Base-by-base conservation (phyloP, 2,113 vertebrate species). In the Amphilophus citrinellus region DNA sequence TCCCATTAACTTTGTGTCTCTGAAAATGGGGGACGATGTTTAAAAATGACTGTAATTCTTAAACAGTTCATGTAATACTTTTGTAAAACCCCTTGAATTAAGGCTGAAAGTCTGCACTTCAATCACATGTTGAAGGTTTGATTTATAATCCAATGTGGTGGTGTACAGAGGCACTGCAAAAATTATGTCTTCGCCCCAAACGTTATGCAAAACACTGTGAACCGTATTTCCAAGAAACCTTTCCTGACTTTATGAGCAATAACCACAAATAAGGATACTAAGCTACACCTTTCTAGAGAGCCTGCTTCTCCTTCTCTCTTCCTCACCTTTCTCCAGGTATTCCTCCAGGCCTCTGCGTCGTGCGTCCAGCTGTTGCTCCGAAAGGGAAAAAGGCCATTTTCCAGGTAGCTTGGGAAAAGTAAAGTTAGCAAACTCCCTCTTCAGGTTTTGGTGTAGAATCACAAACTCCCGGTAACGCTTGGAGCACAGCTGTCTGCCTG, bases 321-420 rank as follows among this genome's bases (percentile, higher is more conserved):
- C 15, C 61, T 63, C 82, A 97, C 98, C 98, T 95, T 97, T 98
- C 92, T 99, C 98, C 89, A 99, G 91, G 88, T 99, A 99, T 82
- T 99, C 98, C 90, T 99, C 98, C 60, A 99, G 93, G 4, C 98
- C 98, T 30, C 98, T 94, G 80, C 98, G 93, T n/a, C 98, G 96
- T 0, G 97, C 94, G 0, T 99, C 98, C 89, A 99, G 91, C 91
- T 99, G 98, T 93, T 99, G 98, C 88, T 99, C 98, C 0, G 98
- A 99, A 61, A 99, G 89, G 0, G 98, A 97, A 92, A 99, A 99
- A 0, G 98, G 98, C 98, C 98, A 99, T 62, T 99, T 99, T 14
- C 98, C 98, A 0, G 98, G 98, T 3, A 99, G 95, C 14, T 98
- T 97, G 0, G 98, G 98, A 77, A 99, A 99, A 1, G 96, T 96